Base-by-base conservation (phyloP, 2,797 vertebrate genomes). In the Lepidocolaptes lacrymiger region DNA sequence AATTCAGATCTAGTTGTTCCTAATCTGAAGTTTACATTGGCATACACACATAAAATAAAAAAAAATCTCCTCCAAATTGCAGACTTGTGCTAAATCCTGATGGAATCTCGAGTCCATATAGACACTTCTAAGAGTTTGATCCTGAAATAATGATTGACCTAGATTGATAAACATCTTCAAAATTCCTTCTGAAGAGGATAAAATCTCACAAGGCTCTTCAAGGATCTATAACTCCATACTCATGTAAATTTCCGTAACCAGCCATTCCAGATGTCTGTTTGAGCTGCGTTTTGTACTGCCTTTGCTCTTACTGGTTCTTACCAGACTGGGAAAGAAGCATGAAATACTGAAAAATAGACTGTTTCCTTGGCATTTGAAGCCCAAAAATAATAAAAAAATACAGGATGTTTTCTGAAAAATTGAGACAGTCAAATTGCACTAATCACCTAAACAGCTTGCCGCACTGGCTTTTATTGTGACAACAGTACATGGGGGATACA, bases 371-470 rank as follows among this genome's bases (percentile, higher is more conserved):
- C 19, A n/a, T 85, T 32, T 80, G 55, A 90, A 90, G 32, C 24
- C 32, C 68, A 77, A 74, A 63, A 75, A 85, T 27, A 49, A 49
- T 68, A 85, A 55, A 88, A 88, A 87, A 76, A 52, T 85, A 27
- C 63, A 51, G 77, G 64, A 55, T 46, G 73, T 80, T 90, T 80
- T 88, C 51, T 90, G 77, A 63, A 92, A 95, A 94, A 80, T 27
- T 5, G 28, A 64, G 64, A 80, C 59, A 76, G n/a, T 80, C 62
- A 83, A 69, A 61, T 66, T 83, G 73, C 59, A 66, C 32, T 46
- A 54, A 56, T 88, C 51, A 73, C 32, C 59, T 78, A 43, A 96
- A 75, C 36, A 83, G 72, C 75, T 94, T 48, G 73, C 52, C 89
- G 85, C 79, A 64, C 46, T 84, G 82, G 14, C 55, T 90, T 90